These are phyloP conservation scores for Euborellia annulipes DNA, from an alignment of 1,140 invertebrate species.

Conservation along the genomic window DNA sequence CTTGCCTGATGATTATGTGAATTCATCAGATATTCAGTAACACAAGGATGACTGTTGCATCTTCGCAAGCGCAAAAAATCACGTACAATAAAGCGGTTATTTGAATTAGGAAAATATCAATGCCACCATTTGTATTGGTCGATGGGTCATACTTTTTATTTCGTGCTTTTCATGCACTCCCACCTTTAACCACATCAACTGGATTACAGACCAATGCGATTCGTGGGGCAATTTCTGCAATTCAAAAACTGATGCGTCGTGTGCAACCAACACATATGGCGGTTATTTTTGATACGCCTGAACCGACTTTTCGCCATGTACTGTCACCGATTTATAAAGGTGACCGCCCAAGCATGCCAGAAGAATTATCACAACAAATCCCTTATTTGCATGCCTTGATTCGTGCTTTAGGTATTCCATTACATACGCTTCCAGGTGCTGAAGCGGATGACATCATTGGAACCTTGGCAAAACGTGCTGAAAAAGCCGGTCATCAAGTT, in stretches of 20 bases:
- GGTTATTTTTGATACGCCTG: slow-evolving; percentile 8
- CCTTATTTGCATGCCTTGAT: background rate
- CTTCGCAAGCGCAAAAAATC: no score
- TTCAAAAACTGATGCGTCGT: background rate
- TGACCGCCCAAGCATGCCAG: slow-evolving; percentile 4
- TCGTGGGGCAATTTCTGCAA: background rate
- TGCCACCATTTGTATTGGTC: no score
- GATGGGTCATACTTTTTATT: slow-evolving; percentile 3
- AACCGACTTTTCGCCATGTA: slow-evolving; percentile 6
- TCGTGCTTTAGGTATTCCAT: background rate
- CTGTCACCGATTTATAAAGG: slow-evolving; percentile 9
- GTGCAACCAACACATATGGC: background rate
- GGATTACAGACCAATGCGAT: background rate
- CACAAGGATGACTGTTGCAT: no score
- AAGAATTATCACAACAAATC: slow-evolving; percentile 2
- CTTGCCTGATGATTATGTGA: no score
- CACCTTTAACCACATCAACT: background rate
- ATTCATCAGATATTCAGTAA: no score
- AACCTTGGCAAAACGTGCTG: slow-evolving; percentile 7
- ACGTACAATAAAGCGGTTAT: no score
- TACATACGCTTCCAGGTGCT: background rate
- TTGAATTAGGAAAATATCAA: no score
- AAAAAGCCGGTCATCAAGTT: background rate
- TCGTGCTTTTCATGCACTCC: slow-evolving; percentile 6
- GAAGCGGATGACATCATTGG: slow-evolving; percentile 14